Evolutionary conservation across 2,888 invertebrate species (phyloP).

Genomic region (Cerceris rybyensis): DNA sequence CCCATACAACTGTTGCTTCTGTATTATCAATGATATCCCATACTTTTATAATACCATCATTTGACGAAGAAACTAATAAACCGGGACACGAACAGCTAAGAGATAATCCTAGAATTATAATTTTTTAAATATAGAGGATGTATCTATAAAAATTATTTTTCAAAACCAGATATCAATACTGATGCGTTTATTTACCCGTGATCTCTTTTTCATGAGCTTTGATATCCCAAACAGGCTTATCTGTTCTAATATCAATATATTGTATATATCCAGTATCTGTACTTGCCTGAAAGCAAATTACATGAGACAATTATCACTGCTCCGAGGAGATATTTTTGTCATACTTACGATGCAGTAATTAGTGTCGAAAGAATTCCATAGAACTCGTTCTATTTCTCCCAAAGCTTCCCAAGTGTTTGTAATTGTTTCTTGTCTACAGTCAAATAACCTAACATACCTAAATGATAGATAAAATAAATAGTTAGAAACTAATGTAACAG

Average conservation of each 20-base stretch:
- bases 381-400: conserved; percentile 93
- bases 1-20: conserved; percentile 69
- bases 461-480: conserved; percentile 20
- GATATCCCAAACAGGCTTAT: conserved; percentile 86
- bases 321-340: conserved; percentile 10
- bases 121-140: conserved; percentile 2
- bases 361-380: conserved; percentile 92
- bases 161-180: background rate
- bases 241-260: conserved; percentile 83
- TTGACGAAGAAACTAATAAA: conserved; percentile 89
- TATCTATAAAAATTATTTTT: conserved; percentile 1
- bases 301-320: conserved; percentile 1
- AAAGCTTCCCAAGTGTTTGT: conserved; percentile 88
- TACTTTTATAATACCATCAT: conserved; percentile 91
- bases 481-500: background rate
- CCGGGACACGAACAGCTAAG: conserved; percentile 89
- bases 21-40: conserved; percentile 87
- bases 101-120: conserved; percentile 84
- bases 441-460: conserved; percentile 89
- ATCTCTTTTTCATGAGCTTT: conserved; percentile 92
- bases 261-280: conserved; percentile 84
- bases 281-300: conserved; percentile 79
- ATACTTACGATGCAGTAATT: conserved; percentile 89
- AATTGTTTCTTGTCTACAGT: conserved; percentile 86
- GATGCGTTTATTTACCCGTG: conserved; percentile 84